These are phyloP conservation scores for Vireo griseus DNA, from an alignment of 2,797 vertebrate genomes.

Conservation along the genomic window DNA sequence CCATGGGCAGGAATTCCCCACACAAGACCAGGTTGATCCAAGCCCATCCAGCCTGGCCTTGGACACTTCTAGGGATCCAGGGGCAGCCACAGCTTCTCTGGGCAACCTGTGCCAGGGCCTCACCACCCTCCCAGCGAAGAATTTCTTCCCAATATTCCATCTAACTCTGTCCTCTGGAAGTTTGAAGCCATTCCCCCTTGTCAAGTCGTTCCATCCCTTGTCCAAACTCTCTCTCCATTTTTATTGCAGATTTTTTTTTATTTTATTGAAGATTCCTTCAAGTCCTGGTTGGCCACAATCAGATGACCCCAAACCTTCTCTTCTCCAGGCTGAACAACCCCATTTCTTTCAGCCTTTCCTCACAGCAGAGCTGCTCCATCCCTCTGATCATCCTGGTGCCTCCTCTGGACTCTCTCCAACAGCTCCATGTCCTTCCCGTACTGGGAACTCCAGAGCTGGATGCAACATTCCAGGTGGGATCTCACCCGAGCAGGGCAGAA, in stretches of 20 bases:
- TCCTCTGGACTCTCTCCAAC: background rate
- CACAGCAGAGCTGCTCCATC: background rate
- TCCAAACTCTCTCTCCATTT: background rate
- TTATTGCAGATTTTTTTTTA: too few species aligned
- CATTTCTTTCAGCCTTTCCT: background rate
- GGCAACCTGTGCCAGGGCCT: fast-evolving
- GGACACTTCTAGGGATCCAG: background rate
- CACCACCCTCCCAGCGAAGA: fast-evolving
- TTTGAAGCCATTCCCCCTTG: background rate
- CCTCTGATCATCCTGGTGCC: background rate
- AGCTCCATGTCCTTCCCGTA: background rate
- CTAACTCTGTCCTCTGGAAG: fast-evolving
- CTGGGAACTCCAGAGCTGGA: background rate
- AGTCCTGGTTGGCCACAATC: fast-evolving
- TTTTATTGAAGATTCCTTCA: background rate
- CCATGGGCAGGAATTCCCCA: fast-evolving
- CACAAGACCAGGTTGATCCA: fast-evolving
- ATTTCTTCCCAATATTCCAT: background rate
- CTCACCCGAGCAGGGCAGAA: background rate
- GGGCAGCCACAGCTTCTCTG: background rate
- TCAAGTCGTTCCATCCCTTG: background rate
- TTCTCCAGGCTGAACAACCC: background rate
- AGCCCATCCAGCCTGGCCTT: fast-evolving
- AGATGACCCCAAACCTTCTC: fast-evolving
- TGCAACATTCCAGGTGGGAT: background rate